These are phyloP conservation scores for Trididemnum nubilum DNA, from an alignment of 23 tunicate genomes.

Conservation along the genomic window DNA sequence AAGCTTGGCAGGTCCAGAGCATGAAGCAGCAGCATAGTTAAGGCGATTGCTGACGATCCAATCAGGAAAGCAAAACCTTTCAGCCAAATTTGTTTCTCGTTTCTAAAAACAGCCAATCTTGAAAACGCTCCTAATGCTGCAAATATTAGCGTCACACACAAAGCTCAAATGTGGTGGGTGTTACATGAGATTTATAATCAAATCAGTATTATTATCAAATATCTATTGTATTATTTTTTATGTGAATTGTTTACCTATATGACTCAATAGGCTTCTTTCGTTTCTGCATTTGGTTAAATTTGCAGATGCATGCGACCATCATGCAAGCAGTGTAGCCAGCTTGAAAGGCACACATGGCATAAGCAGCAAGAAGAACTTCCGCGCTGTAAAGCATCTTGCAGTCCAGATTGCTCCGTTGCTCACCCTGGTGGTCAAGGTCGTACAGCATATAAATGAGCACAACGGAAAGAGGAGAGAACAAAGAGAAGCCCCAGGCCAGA, in stretches of 20 bases:
- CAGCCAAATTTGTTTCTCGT: conserved; percentile 63
- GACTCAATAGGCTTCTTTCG: conserved; percentile 49
- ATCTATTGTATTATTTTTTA: too few relatives aligned
- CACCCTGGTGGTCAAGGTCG: conserved; percentile 16
- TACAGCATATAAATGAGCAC: conserved; percentile 14
- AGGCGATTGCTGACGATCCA: conserved; percentile 7
- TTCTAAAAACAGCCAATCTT: conserved; percentile 45
- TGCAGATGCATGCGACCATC: conserved; percentile 9
- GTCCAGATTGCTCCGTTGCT: conserved; percentile 14
- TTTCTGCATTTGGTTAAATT: conserved; percentile 16
- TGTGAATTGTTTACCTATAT: too few relatives aligned
- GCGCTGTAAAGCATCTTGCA: conserved; percentile 43
- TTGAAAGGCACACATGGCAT: conserved; percentile 9
- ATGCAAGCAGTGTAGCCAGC: conserved; percentile 3
- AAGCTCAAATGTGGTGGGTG: too few relatives aligned
- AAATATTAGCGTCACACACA: too few relatives aligned
- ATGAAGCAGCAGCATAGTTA: background rate
- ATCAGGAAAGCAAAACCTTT: conserved; percentile 47
- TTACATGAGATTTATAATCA: too few relatives aligned
- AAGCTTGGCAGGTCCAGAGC: conserved; percentile 2
- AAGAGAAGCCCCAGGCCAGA: conserved; percentile 20
- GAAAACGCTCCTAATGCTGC: too few relatives aligned
- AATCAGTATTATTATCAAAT: too few relatives aligned
- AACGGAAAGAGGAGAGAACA: conserved; percentile 13
- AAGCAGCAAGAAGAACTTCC: conserved; percentile 30